phyloP scores from a whole-genome alignment of 2,797 vertebrate genomes.

The Vespertilio murinus region DNA sequence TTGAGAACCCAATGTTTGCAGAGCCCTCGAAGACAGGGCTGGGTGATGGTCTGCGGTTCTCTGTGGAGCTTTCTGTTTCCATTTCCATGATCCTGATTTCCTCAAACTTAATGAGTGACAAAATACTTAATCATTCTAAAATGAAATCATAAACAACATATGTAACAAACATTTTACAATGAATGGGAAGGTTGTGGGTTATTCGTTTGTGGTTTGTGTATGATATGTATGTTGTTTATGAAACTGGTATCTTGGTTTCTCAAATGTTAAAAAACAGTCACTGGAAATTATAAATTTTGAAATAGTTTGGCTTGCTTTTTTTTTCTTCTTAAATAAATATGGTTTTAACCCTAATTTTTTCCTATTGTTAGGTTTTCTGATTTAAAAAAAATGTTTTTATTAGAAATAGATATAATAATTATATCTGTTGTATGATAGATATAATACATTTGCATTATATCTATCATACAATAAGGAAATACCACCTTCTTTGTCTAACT shows the following conservation, averaged over 20 bases:
- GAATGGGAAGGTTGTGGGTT: not conserved
- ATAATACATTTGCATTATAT: not conserved
- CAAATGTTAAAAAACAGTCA: too few relatives aligned
- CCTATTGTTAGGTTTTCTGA: not conserved
- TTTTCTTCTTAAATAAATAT: too few relatives aligned
- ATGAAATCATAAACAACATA: not conserved
- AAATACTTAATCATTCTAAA: not conserved
- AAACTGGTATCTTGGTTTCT: not conserved
- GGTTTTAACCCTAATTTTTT: not conserved
- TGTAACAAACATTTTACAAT: not conserved
- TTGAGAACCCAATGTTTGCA: not conserved
- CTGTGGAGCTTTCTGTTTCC: not conserved
- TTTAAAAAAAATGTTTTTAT: not conserved
- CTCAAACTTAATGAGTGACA: conserved; percentile 8
- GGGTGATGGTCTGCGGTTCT: not conserved
- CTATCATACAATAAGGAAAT: not conserved
- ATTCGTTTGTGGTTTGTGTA: not conserved
- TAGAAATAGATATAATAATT: too few relatives aligned
- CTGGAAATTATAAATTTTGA: too few relatives aligned
- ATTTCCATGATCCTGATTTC: not conserved
- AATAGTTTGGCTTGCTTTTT: too few relatives aligned
- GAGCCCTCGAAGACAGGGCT: not conserved
- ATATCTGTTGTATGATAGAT: too few relatives aligned
- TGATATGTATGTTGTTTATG: not conserved
- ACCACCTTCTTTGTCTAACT: not conserved